Base-by-base conservation (phyloP, 2,113 vertebrate genomes). In the Triplophysa dalaica region DNA sequence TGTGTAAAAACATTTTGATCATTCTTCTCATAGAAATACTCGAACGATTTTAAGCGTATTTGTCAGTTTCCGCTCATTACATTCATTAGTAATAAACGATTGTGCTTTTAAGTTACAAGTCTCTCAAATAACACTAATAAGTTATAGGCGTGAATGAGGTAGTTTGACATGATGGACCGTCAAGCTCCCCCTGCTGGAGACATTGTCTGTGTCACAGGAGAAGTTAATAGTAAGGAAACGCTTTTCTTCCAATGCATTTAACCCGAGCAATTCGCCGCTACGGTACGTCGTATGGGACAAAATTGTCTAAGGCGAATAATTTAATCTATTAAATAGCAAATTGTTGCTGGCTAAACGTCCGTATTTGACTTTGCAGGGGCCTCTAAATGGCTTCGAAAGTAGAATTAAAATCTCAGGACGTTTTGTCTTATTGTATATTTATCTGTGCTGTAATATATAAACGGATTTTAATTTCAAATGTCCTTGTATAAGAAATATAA, bases 121-220 rank as follows among this genome's bases (percentile, higher is more conserved):
- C 19, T 19, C 1, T n/a, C 5, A 5, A 29, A 54, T 33, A 33
- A 21, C 24, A 8, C 17, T 33, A n/a, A 33, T 21, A 66, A 14
- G 7, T 43, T 38, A 19, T 21, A 38, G 1, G 56, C 12, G 19
- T 56, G 0, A 70, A 38, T 56, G 54, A 6, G 5, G 4, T 0
- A 4, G 13, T 17, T 16, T 3, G 0, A 26, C 19, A 4, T 21
- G 22, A 22, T 43, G 70, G 43, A 56, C 70, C 70, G 43, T 0
- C 7, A 24, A 74, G n/a, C 22, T 54, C 70, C 70, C 70, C 14
- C 70, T 74, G n/a, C 8, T 14, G 70, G 70, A 74, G 16, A 22
- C 17, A 24, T 2, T 1, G 52, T 16, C 26, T 22, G 13, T 22
- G 7, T 58, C 14, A 2, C 2, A 9, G 6, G 38, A 21, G 11